A percentile compares a stretch with the other conserved stretches of the same genome.
Conservation (phyloP, 2,113 vertebrate species). For the Sterrhoptilus dennistouni region DNA sequence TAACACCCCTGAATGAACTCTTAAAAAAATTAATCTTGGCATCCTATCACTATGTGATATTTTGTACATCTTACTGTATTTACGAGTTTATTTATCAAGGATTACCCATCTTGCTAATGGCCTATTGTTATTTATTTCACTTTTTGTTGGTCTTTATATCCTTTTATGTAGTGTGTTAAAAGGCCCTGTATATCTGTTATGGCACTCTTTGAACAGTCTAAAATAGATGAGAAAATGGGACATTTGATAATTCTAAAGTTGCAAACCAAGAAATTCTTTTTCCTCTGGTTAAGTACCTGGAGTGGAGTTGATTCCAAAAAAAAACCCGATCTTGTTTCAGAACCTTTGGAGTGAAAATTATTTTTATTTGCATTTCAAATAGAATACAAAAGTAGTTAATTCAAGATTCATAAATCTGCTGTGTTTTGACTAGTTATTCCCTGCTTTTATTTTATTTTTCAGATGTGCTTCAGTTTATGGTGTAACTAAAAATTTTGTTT, state of each 20-base stretch:
- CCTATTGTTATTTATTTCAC: slow-evolving; percentile 91
- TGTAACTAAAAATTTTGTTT: slow-evolving; percentile 91
- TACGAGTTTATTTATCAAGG: slow-evolving; percentile 90
- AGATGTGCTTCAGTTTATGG: slow-evolving; percentile 84
- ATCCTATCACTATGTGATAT: slow-evolving; percentile 97
- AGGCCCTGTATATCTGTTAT: slow-evolving; percentile 81
- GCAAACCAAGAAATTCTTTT: slow-evolving; percentile 62
- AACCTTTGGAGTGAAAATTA: slow-evolving; percentile 74
- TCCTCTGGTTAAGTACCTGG: slow-evolving; percentile 59
- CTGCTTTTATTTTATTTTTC: slow-evolving; percentile 78
- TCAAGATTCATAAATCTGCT: slow-evolving; percentile 80
- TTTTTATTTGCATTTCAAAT: slow-evolving; percentile 77
- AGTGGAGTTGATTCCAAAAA: slow-evolving; percentile 73
- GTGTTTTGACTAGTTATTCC: slow-evolving; percentile 80
- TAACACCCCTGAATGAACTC: slow-evolving; percentile 75
- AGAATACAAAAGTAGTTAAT: slow-evolving; percentile 76
- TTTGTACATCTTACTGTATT: slow-evolving; percentile 95
- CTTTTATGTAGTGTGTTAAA: slow-evolving; percentile 83
- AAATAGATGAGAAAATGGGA: slow-evolving; percentile 78
- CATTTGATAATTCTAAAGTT: slow-evolving; percentile 75
- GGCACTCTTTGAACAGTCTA: slow-evolving; percentile 78
- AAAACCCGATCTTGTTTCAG: slow-evolving; percentile 64
- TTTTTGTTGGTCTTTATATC: slow-evolving; percentile 86
- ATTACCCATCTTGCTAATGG: slow-evolving; percentile 87
- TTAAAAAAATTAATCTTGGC: slow-evolving; percentile 82